Evolutionary conservation across 2,113 vertebrate species (phyloP), one percentile per base, ranked within the genome.

Genomic region (Caranx ignobilis): DNA sequence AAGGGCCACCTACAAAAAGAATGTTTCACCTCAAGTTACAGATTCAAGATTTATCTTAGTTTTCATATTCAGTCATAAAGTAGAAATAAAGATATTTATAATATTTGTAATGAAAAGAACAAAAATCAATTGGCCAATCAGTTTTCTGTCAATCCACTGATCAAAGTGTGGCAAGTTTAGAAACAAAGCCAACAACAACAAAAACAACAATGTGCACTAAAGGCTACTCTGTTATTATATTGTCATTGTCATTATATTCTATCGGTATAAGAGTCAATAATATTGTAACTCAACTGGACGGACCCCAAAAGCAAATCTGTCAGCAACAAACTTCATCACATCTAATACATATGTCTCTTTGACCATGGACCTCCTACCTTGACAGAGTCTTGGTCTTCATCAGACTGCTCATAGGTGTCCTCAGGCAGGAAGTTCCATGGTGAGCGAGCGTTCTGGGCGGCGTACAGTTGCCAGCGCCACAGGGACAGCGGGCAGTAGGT

Each of bases 391-490:
- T 99, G 97, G 87, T 99, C 98, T 91, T 99, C 97, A 0, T 99
- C 98, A 0, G 97, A 97, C 87, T 99, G 98, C 84, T 98, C 97
- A 0, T 98, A 98, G 0, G 98, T 94, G 47, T 98, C 97, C 0
- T 98, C 97, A 0, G 96, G 96, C 26, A 99, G 91, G 94, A 99
- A 98, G 77, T 97, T 98, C 98, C 98, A 99, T 0, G 97, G 96
- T 0, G 97, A 97, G 60, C 95, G 96, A 60, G 97, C 95, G 62
- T 95, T 98, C 91, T 99, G 98, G 5, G 98, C 97, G 0, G 98
- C 97, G 0, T 98, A 99, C 6, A 99, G 95, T 93, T 99, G 97
- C 97, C 97, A 99, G 74, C 97, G 96, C 98, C 97, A 99, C n/a
- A 99, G 91, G 0, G 97, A 98, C 2, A 99, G 95, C 0, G 97